Percentiles rank a stretch among this genome's conserved stretches.
These are phyloP conservation scores for Pantherophis guttatus DNA, from an alignment of 2,113 vertebrate genomes.

Conservation along the genomic window DNA sequence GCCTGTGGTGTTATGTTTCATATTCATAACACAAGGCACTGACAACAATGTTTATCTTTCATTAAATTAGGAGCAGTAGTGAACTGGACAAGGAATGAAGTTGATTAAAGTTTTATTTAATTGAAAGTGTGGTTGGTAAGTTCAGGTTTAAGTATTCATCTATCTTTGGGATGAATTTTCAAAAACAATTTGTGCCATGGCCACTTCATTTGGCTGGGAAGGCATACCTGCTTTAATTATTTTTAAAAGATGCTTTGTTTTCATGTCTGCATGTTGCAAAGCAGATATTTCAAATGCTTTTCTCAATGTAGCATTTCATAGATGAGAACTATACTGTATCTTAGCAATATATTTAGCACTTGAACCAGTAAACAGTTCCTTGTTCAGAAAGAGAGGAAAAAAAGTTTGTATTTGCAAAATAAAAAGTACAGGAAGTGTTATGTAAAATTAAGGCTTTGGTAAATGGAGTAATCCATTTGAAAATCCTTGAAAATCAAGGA, in stretches of 20 bases:
- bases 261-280: too few relatives aligned
- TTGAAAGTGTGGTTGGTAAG: not conserved
- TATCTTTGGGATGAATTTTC: not conserved
- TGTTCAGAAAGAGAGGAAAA: not conserved
- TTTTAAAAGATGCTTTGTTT: too few relatives aligned
- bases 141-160: not conserved
- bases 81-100: not conserved
- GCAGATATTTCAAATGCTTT: not conserved
- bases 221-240: too few relatives aligned
- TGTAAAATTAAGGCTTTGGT: not conserved
- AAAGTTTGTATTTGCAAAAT: not conserved
- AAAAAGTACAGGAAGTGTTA: not conserved
- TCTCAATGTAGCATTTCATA: not conserved
- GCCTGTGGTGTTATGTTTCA: not conserved
- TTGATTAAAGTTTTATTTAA: not conserved
- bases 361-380: not conserved
- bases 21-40: not conserved
- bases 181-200: too few relatives aligned
- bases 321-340: not conserved
- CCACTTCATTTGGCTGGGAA: too few relatives aligned
- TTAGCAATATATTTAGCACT: not conserved
- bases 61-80: not conserved
- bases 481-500: not conserved
- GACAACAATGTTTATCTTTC: not conserved
- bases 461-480: not conserved